These are phyloP conservation scores for Petrocephalus zakoni DNA, from an alignment of 2,113 vertebrate genomes.

Conservation along the genomic window DNA sequence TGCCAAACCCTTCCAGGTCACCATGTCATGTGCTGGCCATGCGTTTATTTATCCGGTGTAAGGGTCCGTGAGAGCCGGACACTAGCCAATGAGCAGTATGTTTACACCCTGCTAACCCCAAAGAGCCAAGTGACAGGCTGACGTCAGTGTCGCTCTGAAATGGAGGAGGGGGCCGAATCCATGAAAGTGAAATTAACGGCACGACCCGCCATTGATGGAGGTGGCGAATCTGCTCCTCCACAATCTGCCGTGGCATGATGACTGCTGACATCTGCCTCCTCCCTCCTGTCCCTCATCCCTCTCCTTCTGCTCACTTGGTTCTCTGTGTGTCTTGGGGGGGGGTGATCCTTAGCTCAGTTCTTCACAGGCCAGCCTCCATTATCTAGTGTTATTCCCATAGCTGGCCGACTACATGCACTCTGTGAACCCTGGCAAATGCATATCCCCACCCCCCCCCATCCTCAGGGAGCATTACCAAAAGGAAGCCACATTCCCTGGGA, in stretches of 20 bases:
- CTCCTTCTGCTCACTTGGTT: not conserved
- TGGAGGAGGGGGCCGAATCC: not conserved
- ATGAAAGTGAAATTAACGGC: conserved; percentile 9
- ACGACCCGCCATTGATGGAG: not conserved
- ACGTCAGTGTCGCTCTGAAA: not conserved
- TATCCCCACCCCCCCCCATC: not conserved
- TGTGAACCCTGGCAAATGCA: not conserved
- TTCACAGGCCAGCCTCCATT: not conserved
- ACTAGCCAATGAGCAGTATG: not conserved
- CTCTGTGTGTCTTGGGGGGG: not conserved
- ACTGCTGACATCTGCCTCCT: conserved; percentile 12
- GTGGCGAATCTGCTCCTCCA: not conserved
- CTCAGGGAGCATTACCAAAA: not conserved
- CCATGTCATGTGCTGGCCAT: not conserved
- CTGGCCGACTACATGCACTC: not conserved
- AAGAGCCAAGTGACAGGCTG: not conserved
- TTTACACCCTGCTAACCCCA: not conserved
- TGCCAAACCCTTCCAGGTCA: not conserved
- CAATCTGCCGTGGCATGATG: not conserved
- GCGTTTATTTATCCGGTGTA: not conserved
- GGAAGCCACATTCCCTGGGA: not conserved
- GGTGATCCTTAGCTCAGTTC: not conserved
- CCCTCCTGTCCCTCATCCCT: conserved; percentile 7
- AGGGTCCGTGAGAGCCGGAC: not conserved
- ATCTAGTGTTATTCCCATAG: conserved; percentile 2